Conservation (phyloP, 2,113 vertebrate species). For the Bufo bufo region DNA sequence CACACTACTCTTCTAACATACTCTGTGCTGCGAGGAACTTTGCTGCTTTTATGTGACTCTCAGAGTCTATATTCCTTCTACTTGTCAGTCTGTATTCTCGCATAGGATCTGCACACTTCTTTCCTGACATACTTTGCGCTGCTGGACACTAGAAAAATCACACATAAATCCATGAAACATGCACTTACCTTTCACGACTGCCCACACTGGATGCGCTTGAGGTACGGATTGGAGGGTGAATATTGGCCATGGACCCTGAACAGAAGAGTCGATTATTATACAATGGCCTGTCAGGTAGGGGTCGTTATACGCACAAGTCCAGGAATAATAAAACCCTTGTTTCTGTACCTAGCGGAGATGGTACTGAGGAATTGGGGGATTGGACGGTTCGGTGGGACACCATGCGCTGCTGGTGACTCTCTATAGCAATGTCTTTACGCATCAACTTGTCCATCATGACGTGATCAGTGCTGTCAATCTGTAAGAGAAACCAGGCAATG, state of each 20-base stretch:
- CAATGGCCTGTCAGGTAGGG: neutral
- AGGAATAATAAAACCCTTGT: too few relatives aligned
- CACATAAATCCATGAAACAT: too few relatives aligned
- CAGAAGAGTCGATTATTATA: neutral
- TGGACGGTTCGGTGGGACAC: conserved; percentile 76
- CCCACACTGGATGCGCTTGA: conserved; percentile 81
- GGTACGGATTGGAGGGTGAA: conserved; percentile 76
- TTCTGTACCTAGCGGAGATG: conserved; percentile 68
- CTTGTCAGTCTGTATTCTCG: too few relatives aligned
- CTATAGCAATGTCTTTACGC: conserved; percentile 67
- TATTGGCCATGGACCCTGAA: conserved; percentile 71
- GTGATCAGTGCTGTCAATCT: conserved; percentile 80
- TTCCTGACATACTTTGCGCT: neutral
- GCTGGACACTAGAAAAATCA: neutral
- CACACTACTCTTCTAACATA: too few relatives aligned
- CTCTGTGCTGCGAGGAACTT: too few relatives aligned
- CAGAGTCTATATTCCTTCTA: too few relatives aligned
- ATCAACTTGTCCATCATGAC: conserved; percentile 72
- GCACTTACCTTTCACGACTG: conserved; percentile 77
- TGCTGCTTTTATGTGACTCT: too few relatives aligned
- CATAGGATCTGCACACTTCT: too few relatives aligned
- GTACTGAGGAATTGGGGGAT: conserved; percentile 80
- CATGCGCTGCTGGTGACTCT: conserved; percentile 70
- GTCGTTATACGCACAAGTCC: neutral
- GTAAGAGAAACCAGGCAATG: conserved; percentile 12